A percentile compares a stretch with the other conserved stretches of the same genome.
Conservation (phyloP, 2,113 vertebrate genomes). For the Pelecanus crispus region DNA sequence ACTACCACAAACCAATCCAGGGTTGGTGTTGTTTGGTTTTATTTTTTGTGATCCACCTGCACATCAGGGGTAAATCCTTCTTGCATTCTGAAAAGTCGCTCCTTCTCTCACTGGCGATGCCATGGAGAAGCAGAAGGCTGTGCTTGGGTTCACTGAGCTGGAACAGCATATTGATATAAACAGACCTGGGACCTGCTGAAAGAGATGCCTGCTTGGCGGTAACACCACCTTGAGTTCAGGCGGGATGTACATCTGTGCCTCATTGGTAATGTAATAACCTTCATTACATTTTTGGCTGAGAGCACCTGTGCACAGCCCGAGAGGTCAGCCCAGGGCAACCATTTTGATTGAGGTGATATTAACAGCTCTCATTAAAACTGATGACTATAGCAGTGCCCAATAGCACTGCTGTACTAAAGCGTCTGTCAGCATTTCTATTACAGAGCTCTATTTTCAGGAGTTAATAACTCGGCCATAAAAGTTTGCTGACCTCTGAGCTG, state of each 20-base stretch:
- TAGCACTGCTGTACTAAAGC: neutral
- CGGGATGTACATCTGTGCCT: conserved; percentile 74
- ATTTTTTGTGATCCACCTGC: neutral
- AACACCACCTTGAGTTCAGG: conserved; percentile 52
- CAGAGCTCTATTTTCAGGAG: conserved; percentile 33
- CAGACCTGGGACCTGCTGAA: conserved; percentile 48
- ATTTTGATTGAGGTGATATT: conserved; percentile 70
- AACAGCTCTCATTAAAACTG: conserved; percentile 70
- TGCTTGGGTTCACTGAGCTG: conserved; percentile 66
- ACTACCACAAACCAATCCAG: neutral
- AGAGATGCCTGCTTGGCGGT: conserved; percentile 65
- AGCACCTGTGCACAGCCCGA: conserved; percentile 73
- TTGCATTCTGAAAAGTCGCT: neutral
- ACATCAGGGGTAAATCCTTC: neutral
- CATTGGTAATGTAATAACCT: conserved; percentile 71
- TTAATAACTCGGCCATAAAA: conserved; percentile 37
- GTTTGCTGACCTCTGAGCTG: neutral
- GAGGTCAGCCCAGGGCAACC: conserved; percentile 68
- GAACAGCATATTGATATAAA: conserved; percentile 64
- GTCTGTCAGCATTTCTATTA: conserved; percentile 39
- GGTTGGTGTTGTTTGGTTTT: neutral
- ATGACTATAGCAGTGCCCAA: conserved; percentile 36
- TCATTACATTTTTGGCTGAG: conserved; percentile 67
- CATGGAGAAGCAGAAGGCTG: conserved; percentile 67
- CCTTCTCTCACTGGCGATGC: neutral